phyloP scores from a whole-genome alignment of 2,113 vertebrate genomes.

The Mobula hypostoma region DNA sequence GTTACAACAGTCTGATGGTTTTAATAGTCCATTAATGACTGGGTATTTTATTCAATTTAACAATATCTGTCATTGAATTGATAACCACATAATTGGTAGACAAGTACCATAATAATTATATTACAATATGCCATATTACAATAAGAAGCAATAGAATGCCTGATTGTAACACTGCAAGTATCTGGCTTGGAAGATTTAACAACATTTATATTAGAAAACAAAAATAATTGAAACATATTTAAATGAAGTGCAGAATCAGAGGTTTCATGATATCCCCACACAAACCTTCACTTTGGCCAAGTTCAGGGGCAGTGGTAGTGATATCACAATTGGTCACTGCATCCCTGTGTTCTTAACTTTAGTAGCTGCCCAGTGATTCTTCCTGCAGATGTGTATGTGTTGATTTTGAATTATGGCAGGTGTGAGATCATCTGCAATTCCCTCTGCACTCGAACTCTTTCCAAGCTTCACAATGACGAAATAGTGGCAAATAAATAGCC shows the following conservation, averaged over 20 bases:
- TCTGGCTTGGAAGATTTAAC: background rate
- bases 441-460: background rate
- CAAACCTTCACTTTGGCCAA: background rate
- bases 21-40: background rate
- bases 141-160: background rate
- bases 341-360: background rate
- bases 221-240: background rate
- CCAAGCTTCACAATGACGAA: background rate
- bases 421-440: background rate
- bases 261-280: background rate
- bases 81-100: background rate
- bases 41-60: background rate
- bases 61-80: background rate
- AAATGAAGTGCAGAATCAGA: background rate
- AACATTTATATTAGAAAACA: background rate
- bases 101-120: background rate
- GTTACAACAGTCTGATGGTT: background rate
- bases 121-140: background rate
- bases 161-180: background rate
- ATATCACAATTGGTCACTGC: background rate
- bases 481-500: background rate
- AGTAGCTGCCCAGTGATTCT: background rate
- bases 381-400: background rate
- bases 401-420: background rate
- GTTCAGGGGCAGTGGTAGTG: background rate